Conservation (phyloP, 2,113 vertebrate genomes). For the Myotis davidii region DNA sequence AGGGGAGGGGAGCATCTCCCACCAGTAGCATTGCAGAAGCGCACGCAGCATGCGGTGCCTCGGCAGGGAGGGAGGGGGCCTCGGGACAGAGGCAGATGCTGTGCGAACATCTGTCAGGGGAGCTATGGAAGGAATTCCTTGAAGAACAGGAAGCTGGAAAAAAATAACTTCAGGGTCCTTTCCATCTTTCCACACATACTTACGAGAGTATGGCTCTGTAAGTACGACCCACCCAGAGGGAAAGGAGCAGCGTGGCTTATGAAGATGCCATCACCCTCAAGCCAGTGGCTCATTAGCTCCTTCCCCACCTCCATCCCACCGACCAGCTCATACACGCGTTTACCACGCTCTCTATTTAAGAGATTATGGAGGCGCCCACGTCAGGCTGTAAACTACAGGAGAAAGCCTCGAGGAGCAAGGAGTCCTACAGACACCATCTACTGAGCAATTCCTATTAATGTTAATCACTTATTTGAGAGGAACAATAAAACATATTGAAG, state of each 20-base stretch:
- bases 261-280: slow-evolving; percentile 54
- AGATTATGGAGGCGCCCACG: slow-evolving; percentile 67
- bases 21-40: accelerated
- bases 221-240: slow-evolving; percentile 17
- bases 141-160: neutral
- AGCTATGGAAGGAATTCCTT: neutral
- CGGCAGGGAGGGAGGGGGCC: neutral
- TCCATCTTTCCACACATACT: neutral
- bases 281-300: slow-evolving; percentile 31
- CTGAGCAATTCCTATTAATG: slow-evolving; percentile 78
- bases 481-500: slow-evolving; percentile 85
- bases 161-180: neutral
- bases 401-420: slow-evolving; percentile 77
- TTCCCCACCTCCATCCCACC: neutral
- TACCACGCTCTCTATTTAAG: slow-evolving; percentile 76
- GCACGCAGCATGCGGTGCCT: neutral
- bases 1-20: neutral
- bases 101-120: neutral
- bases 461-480: slow-evolving; percentile 87
- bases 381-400: slow-evolving; percentile 76
- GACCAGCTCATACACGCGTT: slow-evolving; percentile 67
- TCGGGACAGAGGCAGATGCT: neutral
- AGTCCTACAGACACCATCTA: slow-evolving; percentile 75
- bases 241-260: slow-evolving; percentile 69
- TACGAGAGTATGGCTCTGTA: neutral